Evolutionary conservation across 2,888 invertebrate species (phyloP).

Genomic region (Pheosia tremula): DNA sequence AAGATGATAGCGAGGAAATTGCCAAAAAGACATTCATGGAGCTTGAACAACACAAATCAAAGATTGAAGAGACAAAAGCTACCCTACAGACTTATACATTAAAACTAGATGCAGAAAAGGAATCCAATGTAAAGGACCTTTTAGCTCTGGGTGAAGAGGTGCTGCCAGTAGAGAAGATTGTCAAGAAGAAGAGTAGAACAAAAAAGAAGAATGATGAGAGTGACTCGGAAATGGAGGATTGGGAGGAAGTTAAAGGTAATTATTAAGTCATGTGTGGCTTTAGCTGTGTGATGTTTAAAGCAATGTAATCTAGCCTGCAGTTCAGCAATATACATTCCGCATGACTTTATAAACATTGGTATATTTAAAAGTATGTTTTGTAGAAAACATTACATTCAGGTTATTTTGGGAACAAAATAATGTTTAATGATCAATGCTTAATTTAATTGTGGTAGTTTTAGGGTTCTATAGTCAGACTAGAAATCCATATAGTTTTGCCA

Average conservation of each 20-base stretch:
- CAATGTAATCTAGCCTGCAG: too few species aligned
- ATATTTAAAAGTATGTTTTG: too few species aligned
- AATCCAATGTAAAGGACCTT: conserved; percentile 85
- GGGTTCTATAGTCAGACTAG: too few species aligned
- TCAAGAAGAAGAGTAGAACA: conserved; percentile 50
- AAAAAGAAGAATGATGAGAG: conserved; percentile 64
- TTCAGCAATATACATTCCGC: too few species aligned
- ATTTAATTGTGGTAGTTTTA: too few species aligned
- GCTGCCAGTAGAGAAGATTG: conserved; percentile 38
- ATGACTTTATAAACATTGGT: too few species aligned
- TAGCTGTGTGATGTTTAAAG: too few species aligned
- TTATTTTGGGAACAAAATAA: too few species aligned
- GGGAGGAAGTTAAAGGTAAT: conserved; percentile 89
- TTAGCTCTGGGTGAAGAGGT: conserved; percentile 87
- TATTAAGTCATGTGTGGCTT: too few species aligned
- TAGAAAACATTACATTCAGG: too few species aligned
- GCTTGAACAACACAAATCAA: conserved; percentile 84
- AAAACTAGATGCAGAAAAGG: conserved; percentile 40
- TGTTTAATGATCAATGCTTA: too few species aligned
- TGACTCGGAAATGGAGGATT: conserved; percentile 88
- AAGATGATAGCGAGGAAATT: conserved; percentile 71
- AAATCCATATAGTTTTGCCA: too few species aligned
- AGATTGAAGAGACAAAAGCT: conserved; percentile 86
- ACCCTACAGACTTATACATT: conserved; percentile 78
- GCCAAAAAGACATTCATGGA: conserved; percentile 81